phyloP scores from a whole-genome alignment of 2,113 vertebrate species.

The Platanista minor region DNA sequence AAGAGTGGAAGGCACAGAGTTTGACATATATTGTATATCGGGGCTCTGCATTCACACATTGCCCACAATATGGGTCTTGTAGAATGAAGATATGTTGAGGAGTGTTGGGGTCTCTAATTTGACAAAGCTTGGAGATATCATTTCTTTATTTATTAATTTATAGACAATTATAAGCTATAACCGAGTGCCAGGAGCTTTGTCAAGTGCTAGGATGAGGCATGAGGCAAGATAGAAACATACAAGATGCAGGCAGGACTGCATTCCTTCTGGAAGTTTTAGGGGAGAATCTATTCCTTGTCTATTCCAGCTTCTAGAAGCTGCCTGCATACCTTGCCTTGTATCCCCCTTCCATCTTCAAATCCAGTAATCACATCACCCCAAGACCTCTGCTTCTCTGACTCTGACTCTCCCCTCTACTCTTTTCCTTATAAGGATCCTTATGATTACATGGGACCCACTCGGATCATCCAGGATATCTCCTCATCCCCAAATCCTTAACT shows the following conservation, averaged over 20 bases:
- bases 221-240: neutral
- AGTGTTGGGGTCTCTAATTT: neutral
- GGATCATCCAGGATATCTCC: neutral
- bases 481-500: neutral
- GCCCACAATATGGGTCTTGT: too few species aligned
- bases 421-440: neutral
- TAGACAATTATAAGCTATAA: neutral
- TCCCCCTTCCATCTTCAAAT: neutral
- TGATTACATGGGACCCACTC: neutral
- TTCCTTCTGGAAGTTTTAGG: neutral
- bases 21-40: neutral
- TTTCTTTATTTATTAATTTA: neutral
- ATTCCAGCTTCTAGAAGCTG: neutral
- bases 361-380: neutral
- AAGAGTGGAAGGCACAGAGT: neutral
- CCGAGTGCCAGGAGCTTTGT: neutral
- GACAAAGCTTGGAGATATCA: neutral
- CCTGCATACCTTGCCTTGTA: neutral
- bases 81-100: neutral
- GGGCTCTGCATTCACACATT: neutral
- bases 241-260: rapidly evolving
- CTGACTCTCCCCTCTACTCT: neutral
- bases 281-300: neutral
- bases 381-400: neutral
- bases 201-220: neutral